These are phyloP conservation scores for Drosophila dives DNA, from an alignment of 2,888 invertebrate genomes.

Conservation along the genomic window DNA sequence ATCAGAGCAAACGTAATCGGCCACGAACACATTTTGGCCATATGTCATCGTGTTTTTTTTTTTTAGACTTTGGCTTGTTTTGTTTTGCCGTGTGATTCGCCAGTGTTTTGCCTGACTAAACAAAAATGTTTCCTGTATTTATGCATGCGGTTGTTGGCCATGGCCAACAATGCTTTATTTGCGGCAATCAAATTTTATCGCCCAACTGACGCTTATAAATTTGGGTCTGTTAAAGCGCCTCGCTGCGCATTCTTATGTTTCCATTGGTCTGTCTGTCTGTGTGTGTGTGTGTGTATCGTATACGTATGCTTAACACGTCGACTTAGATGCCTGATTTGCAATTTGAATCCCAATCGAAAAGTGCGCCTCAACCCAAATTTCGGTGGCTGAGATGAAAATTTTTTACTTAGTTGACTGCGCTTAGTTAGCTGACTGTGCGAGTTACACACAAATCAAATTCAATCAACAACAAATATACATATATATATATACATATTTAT, in stretches of 20 bases:
- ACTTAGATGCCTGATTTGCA: constrained; percentile 26
- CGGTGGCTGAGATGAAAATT: background rate
- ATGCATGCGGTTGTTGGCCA: constrained; percentile 11
- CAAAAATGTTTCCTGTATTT: constrained; percentile 56
- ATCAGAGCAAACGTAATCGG: constrained; percentile 36
- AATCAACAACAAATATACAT: constrained; percentile 37
- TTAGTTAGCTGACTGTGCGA: constrained; percentile 30
- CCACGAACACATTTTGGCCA: constrained; percentile 53
- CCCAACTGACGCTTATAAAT: constrained; percentile 79
- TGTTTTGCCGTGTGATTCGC: constrained; percentile 20
- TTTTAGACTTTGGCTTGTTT: constrained; percentile 28
- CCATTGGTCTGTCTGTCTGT: background rate
- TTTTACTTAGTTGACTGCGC: constrained; percentile 11
- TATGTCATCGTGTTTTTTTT: constrained; percentile 52
- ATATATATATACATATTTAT: background rate
- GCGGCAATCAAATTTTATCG: constrained; percentile 77
- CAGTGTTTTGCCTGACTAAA: constrained; percentile 45
- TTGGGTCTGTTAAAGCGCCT: constrained; percentile 62
- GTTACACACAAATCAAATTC: constrained; percentile 45
- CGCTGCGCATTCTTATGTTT: constrained; percentile 66
- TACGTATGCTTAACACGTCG: constrained; percentile 72
- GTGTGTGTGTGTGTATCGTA: constrained; percentile 30
- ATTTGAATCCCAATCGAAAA: constrained; percentile 13
- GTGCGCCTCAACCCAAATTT: background rate
- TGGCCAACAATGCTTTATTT: constrained; percentile 54